Base-by-base conservation (phyloP, 2,888 invertebrate species). In the Drosophila meridionalis region DNA sequence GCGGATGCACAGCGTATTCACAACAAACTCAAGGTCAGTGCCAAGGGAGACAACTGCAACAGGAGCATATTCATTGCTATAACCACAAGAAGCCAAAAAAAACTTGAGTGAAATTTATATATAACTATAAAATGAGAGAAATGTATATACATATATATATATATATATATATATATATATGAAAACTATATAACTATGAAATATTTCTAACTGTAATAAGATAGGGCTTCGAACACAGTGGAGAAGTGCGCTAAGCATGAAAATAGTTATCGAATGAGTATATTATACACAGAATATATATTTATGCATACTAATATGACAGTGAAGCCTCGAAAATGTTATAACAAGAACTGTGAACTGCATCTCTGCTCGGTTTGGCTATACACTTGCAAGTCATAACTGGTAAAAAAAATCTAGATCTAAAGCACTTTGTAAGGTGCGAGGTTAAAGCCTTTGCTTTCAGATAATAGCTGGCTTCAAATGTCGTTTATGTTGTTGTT, bases 221-320 rank as follows among this genome's bases (percentile, higher is more conserved):
- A n/a, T 30, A 59, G 47, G 20, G 20, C 30, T 55, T 36, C 34
- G 14, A 28, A n/a, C 66, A 20, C 26, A 53, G 52, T 5, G 9
- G 30, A n/a, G 9, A 2, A 47, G 12, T 20, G 20, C 26, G 47
- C 47, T 12, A 47, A 47, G 9, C 4, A 50, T n/a, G 50, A 34
- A 38, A 64, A 36, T 28, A 30, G 14, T n/a, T 48, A 61, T 12
- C 40, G 50, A 68, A 60, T 56, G n/a, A 56, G 50, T 52, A 8
- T 7, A 30, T 28, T 26, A 20, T 52, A 12, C 9, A 32, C n/a
- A 32, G 2, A 20, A 11, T 2, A 14, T 38, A 12, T 38, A 12
- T 36, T 7, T 53, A 6, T 8, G 7, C 34, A 36, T 43, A 20
- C 3, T n/a, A n/a, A 36, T 11, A 12, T 5, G 9, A 40, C 30